These are phyloP conservation scores for Neotragus moschatus DNA, from an alignment of 2,113 vertebrate genomes.

Conservation along the genomic window DNA sequence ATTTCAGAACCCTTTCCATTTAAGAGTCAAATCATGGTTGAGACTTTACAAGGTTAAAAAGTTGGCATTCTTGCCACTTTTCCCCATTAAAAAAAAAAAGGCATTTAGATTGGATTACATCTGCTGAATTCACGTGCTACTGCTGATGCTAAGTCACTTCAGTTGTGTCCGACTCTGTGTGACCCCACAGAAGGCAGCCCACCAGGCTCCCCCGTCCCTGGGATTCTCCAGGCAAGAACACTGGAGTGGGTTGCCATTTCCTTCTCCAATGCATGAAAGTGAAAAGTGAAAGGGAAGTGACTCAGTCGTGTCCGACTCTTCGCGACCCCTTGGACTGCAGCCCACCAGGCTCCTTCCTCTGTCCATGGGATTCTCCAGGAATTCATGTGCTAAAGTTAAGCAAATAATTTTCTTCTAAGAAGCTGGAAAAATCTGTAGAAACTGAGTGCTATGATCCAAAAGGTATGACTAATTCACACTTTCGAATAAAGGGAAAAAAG, in stretches of 20 bases:
- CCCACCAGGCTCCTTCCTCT: no score
- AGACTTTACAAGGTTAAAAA: conserved; percentile 29
- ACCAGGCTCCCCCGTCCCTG: no score
- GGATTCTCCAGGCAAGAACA: no score
- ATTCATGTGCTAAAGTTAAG: not conserved
- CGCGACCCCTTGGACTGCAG: no score
- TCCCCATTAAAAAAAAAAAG: not conserved
- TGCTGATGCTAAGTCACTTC: no score
- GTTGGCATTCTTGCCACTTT: not conserved
- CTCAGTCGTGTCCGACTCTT: no score
- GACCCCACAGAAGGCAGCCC: no score
- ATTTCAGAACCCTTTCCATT: conserved; percentile 4
- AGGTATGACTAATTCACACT: not conserved
- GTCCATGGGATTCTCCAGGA: no score
- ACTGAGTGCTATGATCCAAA: not conserved
- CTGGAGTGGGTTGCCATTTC: no score
- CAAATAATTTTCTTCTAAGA: conserved; percentile 11
- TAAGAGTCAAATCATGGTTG: not conserved
- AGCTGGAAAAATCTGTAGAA: not conserved
- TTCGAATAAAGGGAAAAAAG: not conserved
- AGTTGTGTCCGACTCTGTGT: no score
- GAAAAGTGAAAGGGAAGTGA: no score
- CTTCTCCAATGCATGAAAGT: no score
- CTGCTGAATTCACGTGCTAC: not conserved
- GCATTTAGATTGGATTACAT: not conserved